phyloP scores from a whole-genome alignment of 2,113 vertebrate genomes.

The Pan troglodytes region NHGRI_mPanTro3-v2.1_pri NC_072411.2:122864501-122865000 shows the following conservation, averaged over 20 bases:
- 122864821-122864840: not conserved
- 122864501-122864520: not conserved
- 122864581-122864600: not conserved
- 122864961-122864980: too few species aligned
- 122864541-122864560: not conserved
- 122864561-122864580: not conserved
- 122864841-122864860: not conserved
- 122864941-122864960: not conserved
- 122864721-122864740: not conserved
- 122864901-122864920: not conserved
- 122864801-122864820: not conserved
- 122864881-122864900: not conserved
- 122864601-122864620: not conserved
- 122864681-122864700: not conserved
- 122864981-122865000: too few species aligned
- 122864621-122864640: not conserved
- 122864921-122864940: not conserved
- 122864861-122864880: rapidly evolving
- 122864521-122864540: not conserved
- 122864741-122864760: not conserved
- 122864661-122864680: not conserved
- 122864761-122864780: not conserved
- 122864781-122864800: not conserved
- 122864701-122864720: not conserved
- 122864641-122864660: not conserved